Conservation (phyloP, 2,113 vertebrate genomes). For the Bothrops jararaca region DNA sequence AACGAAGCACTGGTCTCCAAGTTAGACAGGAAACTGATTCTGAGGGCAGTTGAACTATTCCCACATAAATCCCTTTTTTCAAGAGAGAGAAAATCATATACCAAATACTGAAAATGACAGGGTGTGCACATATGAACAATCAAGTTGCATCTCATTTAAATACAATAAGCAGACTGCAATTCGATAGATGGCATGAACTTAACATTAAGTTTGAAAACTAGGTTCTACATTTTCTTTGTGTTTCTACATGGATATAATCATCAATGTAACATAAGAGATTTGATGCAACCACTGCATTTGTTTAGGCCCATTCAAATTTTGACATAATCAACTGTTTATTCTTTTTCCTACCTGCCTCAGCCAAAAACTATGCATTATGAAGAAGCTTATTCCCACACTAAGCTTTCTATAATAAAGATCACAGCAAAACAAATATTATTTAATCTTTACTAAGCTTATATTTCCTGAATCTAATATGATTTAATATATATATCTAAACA, state of each 20-base stretch:
- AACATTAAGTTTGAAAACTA: neutral
- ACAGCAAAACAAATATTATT: neutral
- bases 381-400: neutral
- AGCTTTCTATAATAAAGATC: neutral
- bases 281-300: neutral
- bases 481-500: neutral
- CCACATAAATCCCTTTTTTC: neutral
- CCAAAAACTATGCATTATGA: neutral
- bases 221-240: neutral
- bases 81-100: neutral
- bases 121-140: neutral
- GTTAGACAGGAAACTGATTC: neutral
- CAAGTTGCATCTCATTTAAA: neutral
- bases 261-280: neutral
- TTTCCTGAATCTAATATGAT: neutral
- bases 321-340: neutral
- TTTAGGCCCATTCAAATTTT: neutral
- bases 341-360: neutral
- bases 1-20: neutral
- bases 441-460: neutral
- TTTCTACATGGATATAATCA: neutral
- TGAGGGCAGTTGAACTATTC: neutral
- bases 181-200: neutral
- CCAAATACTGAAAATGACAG: neutral
- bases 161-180: neutral